phyloP scores from a whole-genome alignment of 2,113 vertebrate species.

The Rhabdornis inornatus region DNA sequence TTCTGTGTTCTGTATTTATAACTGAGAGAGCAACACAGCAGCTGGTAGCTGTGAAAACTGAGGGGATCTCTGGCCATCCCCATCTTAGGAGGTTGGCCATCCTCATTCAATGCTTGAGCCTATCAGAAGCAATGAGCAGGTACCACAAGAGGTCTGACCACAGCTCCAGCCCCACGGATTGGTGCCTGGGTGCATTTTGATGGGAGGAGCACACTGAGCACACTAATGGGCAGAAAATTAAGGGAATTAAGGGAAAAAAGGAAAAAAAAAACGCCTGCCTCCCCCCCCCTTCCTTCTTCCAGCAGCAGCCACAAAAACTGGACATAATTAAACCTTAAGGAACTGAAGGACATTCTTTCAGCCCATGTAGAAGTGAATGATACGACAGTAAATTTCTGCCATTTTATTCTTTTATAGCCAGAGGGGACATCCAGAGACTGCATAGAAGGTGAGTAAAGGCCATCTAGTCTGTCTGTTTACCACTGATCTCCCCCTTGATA shows the following conservation, averaged over 20 bases:
- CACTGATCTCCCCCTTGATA: conserved; percentile 2
- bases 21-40: not conserved
- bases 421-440: not conserved
- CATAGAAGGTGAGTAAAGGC: not conserved
- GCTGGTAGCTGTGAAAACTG: not conserved
- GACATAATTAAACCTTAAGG: not conserved
- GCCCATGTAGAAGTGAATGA: not conserved
- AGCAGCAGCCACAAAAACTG: not conserved
- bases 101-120: not conserved
- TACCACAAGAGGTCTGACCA: not conserved
- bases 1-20: not conserved
- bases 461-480: not conserved
- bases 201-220: not conserved
- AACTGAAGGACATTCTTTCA: not conserved
- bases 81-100: not conserved
- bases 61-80: not conserved
- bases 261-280: not conserved
- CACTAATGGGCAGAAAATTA: fast-evolving
- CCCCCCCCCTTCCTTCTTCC: not conserved
- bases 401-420: not conserved
- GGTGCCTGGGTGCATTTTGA: not conserved
- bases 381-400: not conserved
- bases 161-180: not conserved
- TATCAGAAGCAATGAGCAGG: not conserved
- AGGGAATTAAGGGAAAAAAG: fast-evolving